Evolutionary conservation across 2,888 invertebrate species (phyloP).

Genomic region (Caenorhabditis becei): DNA sequence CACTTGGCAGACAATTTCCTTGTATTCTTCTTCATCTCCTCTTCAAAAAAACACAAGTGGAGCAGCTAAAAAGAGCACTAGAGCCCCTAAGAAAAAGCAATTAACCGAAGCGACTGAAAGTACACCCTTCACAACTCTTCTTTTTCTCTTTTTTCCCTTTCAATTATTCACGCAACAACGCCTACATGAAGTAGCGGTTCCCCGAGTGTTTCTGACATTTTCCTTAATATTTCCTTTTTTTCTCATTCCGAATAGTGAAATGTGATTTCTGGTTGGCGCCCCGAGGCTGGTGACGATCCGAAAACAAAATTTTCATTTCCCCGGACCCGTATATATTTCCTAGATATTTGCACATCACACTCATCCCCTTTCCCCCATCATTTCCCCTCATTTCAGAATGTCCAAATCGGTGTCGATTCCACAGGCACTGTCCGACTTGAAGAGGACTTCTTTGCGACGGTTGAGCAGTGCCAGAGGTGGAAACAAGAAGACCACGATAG

Average conservation of each 20-base stretch:
- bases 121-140: constrained; percentile 29
- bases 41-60: constrained; percentile 23
- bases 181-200: constrained; percentile 58
- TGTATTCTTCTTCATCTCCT: not conserved
- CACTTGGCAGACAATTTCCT: constrained; percentile 13
- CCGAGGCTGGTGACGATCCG: not conserved
- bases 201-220: constrained; percentile 52
- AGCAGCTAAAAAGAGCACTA: not conserved
- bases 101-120: constrained; percentile 57
- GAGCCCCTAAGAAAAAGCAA: constrained; percentile 33
- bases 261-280: constrained; percentile 4
- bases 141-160: constrained; percentile 11
- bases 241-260: not conserved
- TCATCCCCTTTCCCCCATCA: not conserved
- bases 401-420: constrained; percentile 71
- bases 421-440: constrained; percentile 67
- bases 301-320: constrained; percentile 44
- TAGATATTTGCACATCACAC: constrained; percentile 14
- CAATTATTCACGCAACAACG: constrained; percentile 60
- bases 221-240: constrained; percentile 7
- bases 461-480: constrained; percentile 51
- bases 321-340: constrained; percentile 4
- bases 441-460: constrained; percentile 61
- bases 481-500: constrained; percentile 27
- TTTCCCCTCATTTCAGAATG: constrained; percentile 32